Conservation (phyloP, 2,113 vertebrate genomes). For the Natator depressus region DNA sequence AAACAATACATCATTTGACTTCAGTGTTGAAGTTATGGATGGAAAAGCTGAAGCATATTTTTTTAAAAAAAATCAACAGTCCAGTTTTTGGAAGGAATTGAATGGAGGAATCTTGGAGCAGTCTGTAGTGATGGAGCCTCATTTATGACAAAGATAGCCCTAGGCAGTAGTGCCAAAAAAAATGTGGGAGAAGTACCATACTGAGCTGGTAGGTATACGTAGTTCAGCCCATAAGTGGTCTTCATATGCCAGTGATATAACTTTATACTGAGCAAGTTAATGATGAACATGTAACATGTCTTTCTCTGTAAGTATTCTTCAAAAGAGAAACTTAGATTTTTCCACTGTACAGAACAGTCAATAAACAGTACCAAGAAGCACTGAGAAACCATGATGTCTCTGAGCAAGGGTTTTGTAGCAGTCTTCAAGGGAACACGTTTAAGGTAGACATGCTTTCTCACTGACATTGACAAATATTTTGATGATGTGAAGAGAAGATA, state of each 20-base stretch:
- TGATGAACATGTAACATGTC: not conserved
- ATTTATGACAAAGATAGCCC: not conserved
- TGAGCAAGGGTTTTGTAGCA: not conserved
- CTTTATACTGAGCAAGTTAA: rapidly evolving
- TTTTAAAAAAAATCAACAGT: not conserved
- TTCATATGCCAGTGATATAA: not conserved
- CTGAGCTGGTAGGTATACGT: not conserved
- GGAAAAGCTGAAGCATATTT: not conserved
- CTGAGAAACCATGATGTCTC: not conserved
- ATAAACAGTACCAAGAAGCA: not conserved
- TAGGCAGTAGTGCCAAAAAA: not conserved
- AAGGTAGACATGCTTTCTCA: not conserved
- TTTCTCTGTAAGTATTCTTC: not conserved
- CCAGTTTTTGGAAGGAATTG: not conserved
- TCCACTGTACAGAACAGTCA: not conserved
- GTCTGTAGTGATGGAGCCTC: not conserved
- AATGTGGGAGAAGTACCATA: not conserved
- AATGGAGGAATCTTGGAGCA: not conserved
- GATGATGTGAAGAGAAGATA: conserved; percentile 3
- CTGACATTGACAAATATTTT: not conserved
- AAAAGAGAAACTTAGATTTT: not conserved
- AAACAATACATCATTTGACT: not conserved
- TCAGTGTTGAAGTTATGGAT: not conserved
- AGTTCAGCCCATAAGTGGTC: rapidly evolving
- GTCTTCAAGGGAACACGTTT: not conserved